Evolutionary conservation across 2,888 invertebrate species (phyloP).

Genomic region (Nomada lathburiana): DNA sequence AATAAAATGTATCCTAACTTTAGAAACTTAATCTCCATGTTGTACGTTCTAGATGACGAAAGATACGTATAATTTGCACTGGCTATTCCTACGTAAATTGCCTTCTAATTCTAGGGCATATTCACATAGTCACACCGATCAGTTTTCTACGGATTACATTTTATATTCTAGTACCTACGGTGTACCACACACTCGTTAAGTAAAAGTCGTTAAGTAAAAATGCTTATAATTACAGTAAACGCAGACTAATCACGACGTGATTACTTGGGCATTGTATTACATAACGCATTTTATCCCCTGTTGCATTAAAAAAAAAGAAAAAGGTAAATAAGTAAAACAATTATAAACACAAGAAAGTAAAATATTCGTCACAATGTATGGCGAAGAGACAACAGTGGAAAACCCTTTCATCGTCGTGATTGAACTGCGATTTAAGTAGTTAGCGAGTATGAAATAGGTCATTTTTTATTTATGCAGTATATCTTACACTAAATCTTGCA

Average conservation of each 20-base stretch:
- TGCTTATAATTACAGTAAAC: slow-evolving; percentile 79
- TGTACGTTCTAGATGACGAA: slow-evolving; percentile 63
- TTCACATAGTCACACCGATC: slow-evolving; percentile 83
- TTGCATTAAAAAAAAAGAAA: neutral
- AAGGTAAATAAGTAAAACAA: neutral
- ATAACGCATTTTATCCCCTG: slow-evolving; percentile 5
- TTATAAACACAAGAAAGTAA: neutral
- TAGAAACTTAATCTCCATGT: slow-evolving; percentile 56
- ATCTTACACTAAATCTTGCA: slow-evolving; percentile 76
- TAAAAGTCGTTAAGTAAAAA: slow-evolving; percentile 82
- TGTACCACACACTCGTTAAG: slow-evolving; percentile 73
- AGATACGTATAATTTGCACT: slow-evolving; percentile 65
- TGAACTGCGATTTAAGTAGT: slow-evolving; percentile 71
- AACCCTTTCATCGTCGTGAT: slow-evolving; percentile 69
- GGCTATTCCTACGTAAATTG: slow-evolving; percentile 71
- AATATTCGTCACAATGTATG: neutral
- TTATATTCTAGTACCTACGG: slow-evolving; percentile 72
- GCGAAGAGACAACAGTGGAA: neutral
- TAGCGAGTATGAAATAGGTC: slow-evolving; percentile 79
- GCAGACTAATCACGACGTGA: slow-evolving; percentile 78
- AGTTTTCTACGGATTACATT: slow-evolving; percentile 79
- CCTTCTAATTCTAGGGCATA: slow-evolving; percentile 76
- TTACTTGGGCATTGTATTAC: slow-evolving; percentile 35
- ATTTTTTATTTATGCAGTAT: slow-evolving; percentile 67
- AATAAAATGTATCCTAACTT: slow-evolving; percentile 46